Base-by-base conservation (phyloP, 2,113 vertebrate species). In the Triplophysa dalaica region DNA sequence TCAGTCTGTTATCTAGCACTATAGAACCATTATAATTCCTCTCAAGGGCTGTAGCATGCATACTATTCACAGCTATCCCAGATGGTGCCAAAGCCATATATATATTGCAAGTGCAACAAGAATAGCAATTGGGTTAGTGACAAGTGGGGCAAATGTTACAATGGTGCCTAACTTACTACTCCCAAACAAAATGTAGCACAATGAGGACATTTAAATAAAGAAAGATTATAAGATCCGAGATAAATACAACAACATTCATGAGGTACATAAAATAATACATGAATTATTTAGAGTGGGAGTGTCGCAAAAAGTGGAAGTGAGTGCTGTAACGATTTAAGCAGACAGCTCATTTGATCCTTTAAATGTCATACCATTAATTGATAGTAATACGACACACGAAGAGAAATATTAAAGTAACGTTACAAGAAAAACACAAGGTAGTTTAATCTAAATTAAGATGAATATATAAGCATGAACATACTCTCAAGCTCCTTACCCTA, bases 241-340 rank as follows among this genome's bases (percentile, higher is more conserved):
- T 16, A 9, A 60, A 41, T 16, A 60, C 14, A 14, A 38, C 58
- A 41, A 5, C 21, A 22, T 6, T 38, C 33, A 16, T 33, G 13
- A 22, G 8, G 6, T 22, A 19, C 33, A 8, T 38, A 26, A 9
- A 8, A 38, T 73, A 12, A 60, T 1, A 8, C 26, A 21, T 21
- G 8, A 14, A 54, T 24, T 14, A 3, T 58, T 58, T 54, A 38
- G 16, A 38, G 69, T 33, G 11, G 48, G 24, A n/a, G 48, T 70
- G 50, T 72, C 69, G 13, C 69, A 38, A 58, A 58, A 73, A 61
- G 54, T 43, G 13, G 41, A 13, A 60, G 70, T 60, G 21, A 54
- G 58, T n/a, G n/a, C n/a, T n/a, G n/a, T n/a, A 61, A 60, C n/a
- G 60, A 11, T 41, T 60, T 41, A 22, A 22, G 8, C 38, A 61